Evolutionary conservation across 2,888 invertebrate species (phyloP), one percentile per base, ranked within the genome.

Genomic region (Athalia circularis): DNA sequence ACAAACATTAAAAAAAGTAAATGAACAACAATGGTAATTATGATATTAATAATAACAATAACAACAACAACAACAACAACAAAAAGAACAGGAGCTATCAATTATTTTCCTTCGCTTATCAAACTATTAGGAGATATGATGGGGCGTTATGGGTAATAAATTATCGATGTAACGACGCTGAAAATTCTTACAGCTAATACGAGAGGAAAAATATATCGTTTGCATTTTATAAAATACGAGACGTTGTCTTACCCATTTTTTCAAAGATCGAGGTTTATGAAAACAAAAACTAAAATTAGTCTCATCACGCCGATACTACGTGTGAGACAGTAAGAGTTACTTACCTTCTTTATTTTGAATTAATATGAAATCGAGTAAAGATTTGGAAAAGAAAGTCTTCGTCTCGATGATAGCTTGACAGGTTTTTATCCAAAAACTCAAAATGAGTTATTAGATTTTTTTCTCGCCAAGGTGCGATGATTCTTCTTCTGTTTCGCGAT

Each of bases 261-360:
- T 68, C 15, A n/a, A 45, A 59, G 13, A 47, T 6, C 4, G 47
- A 52, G 13, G 59, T 43, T 11, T 52, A 50, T 52, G 13, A 0
- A 15, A 59, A n/a, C 43, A 59, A 15, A 83, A 80, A 47, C 43
- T 48, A 81, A 86, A 80, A 81, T 80, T 85, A 86, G 87, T 90
- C 91, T 89, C 87, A 82, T 84, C 87, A 91, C 90, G 92, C 92
- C 92, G 92, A 92, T 92, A 92, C 92, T 91, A 91, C 91, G 88
- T 90, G 88, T 88, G 84, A 90, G 90, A 91, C 90, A 86, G 91
- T 92, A 92, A 92, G 29, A 29, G 92, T 81, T 65, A 75, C 52
- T 65, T 54, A 80, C 68, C 62, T 48, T 64, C 48, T 80, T 61
- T 65, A 43, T n/a, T 47, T 7, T n/a, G n/a, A 11, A 65, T 11